Conservation (phyloP, 2,888 invertebrate genomes). For the Stramonita haemastoma region DNA sequence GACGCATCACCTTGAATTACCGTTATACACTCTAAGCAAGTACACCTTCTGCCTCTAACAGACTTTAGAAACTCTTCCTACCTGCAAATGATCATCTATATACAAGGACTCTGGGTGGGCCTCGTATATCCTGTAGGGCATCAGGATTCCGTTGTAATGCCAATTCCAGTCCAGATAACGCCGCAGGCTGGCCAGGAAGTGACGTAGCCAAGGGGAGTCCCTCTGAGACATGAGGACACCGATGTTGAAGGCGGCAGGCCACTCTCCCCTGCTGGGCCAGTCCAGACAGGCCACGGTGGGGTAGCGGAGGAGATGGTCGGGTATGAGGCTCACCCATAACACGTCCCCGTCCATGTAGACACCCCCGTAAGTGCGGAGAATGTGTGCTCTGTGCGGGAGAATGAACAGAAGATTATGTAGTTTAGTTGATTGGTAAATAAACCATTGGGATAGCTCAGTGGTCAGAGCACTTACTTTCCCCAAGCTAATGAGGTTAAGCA, state of each 20-base stretch:
- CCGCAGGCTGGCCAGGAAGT: slow-evolving; percentile 33
- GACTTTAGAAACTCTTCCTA: slow-evolving; percentile 32
- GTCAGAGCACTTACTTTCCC: too few relatives aligned
- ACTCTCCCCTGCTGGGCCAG: slow-evolving; percentile 57
- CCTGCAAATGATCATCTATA: slow-evolving; percentile 61
- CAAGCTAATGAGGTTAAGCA: too few relatives aligned
- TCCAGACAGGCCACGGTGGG: slow-evolving; percentile 59
- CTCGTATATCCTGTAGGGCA: slow-evolving; percentile 56
- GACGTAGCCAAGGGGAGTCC: slow-evolving; percentile 11
- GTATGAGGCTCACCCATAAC: slow-evolving; percentile 60
- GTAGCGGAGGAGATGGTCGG: slow-evolving; percentile 51
- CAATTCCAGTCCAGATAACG: slow-evolving; percentile 42
- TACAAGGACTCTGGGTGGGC: slow-evolving; percentile 58
- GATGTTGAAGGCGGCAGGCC: slow-evolving; percentile 49
- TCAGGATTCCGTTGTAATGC: slow-evolving; percentile 44
- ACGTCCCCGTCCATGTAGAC: slow-evolving; percentile 66
- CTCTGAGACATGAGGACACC: slow-evolving; percentile 58
- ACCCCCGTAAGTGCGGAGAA: slow-evolving; percentile 64
- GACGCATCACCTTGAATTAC: too few relatives aligned
- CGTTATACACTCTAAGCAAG: too few relatives aligned
- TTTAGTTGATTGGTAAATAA: not conserved
- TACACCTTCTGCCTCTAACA: too few relatives aligned
- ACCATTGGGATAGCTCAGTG: not conserved
- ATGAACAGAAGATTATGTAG: not conserved
- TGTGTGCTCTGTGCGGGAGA: not conserved